Percentiles rank a stretch among this genome's conserved stretches.
Conservation (phyloP, 2,797 vertebrate genomes). For the Anguilla marmorata region DNA sequence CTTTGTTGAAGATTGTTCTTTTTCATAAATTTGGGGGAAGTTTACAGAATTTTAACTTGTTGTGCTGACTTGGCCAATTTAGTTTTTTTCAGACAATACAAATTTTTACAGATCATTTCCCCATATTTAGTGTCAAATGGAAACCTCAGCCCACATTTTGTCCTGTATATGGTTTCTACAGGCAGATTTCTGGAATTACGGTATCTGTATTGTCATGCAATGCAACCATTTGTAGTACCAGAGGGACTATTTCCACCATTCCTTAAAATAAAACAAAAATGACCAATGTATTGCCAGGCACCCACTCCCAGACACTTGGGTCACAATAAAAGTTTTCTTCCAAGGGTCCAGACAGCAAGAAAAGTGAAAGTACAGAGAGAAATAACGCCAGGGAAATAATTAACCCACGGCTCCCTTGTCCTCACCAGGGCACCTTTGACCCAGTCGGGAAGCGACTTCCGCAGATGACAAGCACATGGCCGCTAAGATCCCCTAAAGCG, state of each 20-base stretch:
- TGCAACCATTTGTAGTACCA: slow-evolving; percentile 11
- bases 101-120: not conserved
- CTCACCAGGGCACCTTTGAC: slow-evolving; percentile 29
- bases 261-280: slow-evolving; percentile 21
- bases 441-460: slow-evolving; percentile 56
- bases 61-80: not conserved
- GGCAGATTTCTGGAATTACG: not conserved
- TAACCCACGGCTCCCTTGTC: slow-evolving; percentile 52
- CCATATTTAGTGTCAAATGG: not conserved
- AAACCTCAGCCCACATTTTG: not conserved
- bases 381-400: slow-evolving; percentile 47
- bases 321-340: slow-evolving; percentile 19
- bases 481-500: slow-evolving; percentile 47
- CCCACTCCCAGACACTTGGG: not conserved
- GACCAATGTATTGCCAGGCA: not conserved
- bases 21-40: not conserved
- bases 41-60: not conserved
- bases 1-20: not conserved
- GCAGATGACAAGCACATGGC: slow-evolving; percentile 56
- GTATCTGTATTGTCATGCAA: not conserved
- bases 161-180: not conserved
- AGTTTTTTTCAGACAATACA: not conserved
- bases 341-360: not conserved
- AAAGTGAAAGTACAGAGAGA: not conserved
- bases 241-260: slow-evolving; percentile 17